Base-by-base conservation (phyloP, 1,140 invertebrate genomes). In the Diabrotica virgifera region DNA sequence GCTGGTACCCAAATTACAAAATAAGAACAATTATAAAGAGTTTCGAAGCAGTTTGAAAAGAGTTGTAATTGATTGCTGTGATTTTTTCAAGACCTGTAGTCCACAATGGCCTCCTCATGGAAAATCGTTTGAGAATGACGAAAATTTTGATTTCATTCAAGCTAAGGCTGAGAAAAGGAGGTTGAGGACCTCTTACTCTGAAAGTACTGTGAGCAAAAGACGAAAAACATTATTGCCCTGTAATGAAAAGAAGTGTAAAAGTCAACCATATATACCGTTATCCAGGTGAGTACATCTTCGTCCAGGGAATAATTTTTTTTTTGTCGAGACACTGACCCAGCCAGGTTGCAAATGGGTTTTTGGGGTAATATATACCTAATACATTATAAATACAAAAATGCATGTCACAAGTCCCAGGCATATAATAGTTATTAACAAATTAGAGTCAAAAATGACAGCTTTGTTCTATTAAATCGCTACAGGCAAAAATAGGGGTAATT, bases 11-110 rank as follows among this genome's bases (percentile, higher is more conserved):
- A 52, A 63, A 52, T 63, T 57, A 11, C 11, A n/a, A 40, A 13
- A 40, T 11, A 52, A 52, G 11, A 13, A 35, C 7, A 36, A n/a
- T 13, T 5, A 36, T 57, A 63, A 51, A 63, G 36, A 46, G 8
- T 24, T 36, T 36, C 54, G 54, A 11, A 10, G 37, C 9, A 7
- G 4, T 57, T 51, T 63, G 36, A 36, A 50, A 36, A 35, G 35
- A 36, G 14, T 63, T 36, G 36, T 63, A 35, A 35, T 63, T 9
- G 66, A 70, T 35, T 70, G 69, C 61, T 61, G 69, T 64, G 66
- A 68, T 11, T 70, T 68, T 68, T 70, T 66, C 55, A 62, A 68
- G 55, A 56, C 63, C n/a, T 50, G 12, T 36, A 64, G 13, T 51
- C 52, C 52, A 36, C 51, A 38, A 62, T 62, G 60, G 60, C 60